Percentiles rank a stretch among this genome's conserved stretches.
These are phyloP conservation scores for Odontamblyopus rebecca DNA, from an alignment of 2,797 vertebrate genomes.

Conservation along the genomic window DNA sequence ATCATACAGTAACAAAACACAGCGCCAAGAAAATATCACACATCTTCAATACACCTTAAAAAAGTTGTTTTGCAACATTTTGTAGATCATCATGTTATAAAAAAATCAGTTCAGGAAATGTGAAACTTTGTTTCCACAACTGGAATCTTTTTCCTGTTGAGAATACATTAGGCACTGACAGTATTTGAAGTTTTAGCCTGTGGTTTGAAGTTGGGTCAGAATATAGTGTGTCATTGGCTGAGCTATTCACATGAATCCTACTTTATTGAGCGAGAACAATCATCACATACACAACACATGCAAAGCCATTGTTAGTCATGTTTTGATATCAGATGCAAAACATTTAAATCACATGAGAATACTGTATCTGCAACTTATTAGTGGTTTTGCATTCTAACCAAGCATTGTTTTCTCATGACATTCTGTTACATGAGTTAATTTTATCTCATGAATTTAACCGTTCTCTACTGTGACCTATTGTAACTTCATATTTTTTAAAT, in stretches of 20 bases:
- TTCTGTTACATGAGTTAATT: slow-evolving; percentile 1
- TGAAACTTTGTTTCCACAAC: not conserved
- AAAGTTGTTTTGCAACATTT: too few species aligned
- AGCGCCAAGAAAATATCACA: not conserved
- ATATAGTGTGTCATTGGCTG: slow-evolving; percentile 35
- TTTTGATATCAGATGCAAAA: slow-evolving; percentile 35
- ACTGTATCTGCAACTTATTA: slow-evolving; percentile 55
- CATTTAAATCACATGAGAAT: slow-evolving; percentile 35
- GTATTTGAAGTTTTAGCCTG: slow-evolving; percentile 19
- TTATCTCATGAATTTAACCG: not conserved
- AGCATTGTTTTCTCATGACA: slow-evolving; percentile 46
- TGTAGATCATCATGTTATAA: not conserved
- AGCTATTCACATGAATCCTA: slow-evolving; percentile 37
- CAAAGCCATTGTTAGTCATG: slow-evolving; percentile 40
- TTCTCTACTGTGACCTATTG: not conserved
- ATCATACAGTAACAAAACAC: not conserved
- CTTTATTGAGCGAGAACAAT: slow-evolving; percentile 24
- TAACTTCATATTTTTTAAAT: not conserved
- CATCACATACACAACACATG: slow-evolving; percentile 19
- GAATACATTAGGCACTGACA: slow-evolving; percentile 30
- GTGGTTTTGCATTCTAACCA: slow-evolving; percentile 39
- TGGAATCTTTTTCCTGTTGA: not conserved
- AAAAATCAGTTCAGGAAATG: not conserved
- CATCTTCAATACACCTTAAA: not conserved
- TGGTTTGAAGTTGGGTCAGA: slow-evolving; percentile 34